phyloP scores from a whole-genome alignment of 2,888 invertebrate species.

The Hanleya hanleyi region DNA sequence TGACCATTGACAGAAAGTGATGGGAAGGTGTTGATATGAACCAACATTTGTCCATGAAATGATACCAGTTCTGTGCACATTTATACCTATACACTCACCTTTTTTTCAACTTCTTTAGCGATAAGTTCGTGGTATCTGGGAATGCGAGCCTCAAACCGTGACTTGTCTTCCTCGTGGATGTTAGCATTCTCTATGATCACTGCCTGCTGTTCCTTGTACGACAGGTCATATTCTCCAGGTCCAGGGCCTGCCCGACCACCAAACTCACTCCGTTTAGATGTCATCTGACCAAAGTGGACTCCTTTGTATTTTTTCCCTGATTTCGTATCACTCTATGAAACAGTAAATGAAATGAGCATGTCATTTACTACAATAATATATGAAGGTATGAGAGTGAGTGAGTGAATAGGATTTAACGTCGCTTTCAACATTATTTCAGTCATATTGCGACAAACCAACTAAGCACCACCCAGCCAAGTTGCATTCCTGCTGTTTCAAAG shows the following conservation, averaged over 20 bases:
- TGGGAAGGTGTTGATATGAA: no score
- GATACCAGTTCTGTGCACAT: no score
- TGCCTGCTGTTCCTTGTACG: constrained; percentile 46
- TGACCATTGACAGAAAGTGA: no score
- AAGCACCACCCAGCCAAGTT: no score
- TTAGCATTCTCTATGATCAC: constrained; percentile 55
- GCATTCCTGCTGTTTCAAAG: no score
- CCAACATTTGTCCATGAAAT: no score
- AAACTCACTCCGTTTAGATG: constrained; percentile 64
- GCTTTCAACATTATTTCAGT: no score
- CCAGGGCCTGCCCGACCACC: constrained; percentile 67
- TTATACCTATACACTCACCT: constrained; percentile 50
- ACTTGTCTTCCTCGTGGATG: constrained; percentile 42
- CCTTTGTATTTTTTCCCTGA: constrained; percentile 70
- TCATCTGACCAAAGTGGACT: constrained; percentile 68
- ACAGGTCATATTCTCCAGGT: constrained; percentile 72
- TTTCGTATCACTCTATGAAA: constrained; percentile 48
- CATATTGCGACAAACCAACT: no score
- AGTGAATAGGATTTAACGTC: no score
- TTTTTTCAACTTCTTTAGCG: constrained; percentile 65
- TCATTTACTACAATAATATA: no score
- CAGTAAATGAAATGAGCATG: no score
- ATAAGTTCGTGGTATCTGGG: constrained; percentile 71
- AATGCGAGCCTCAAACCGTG: constrained; percentile 63
- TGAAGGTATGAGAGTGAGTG: no score